These are phyloP conservation scores for Nycticryphes semicollaris DNA, from an alignment of 2,113 vertebrate species.

Conservation along the genomic window DNA sequence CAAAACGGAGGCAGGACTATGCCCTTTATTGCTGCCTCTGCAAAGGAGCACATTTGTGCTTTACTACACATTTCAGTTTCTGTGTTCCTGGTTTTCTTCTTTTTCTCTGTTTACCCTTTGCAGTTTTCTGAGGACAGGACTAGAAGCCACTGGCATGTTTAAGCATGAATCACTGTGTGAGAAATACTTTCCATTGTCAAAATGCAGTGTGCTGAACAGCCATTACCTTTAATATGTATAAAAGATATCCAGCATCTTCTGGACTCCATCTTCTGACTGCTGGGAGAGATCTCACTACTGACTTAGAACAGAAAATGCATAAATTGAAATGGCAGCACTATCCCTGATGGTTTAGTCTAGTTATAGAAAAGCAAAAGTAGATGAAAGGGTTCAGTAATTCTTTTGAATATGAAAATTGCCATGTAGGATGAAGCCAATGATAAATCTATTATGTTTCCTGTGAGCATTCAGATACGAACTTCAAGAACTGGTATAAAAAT, in stretches of 20 bases:
- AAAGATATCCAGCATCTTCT: background rate
- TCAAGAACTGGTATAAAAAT: background rate
- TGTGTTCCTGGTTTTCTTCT: background rate
- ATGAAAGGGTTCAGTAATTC: background rate
- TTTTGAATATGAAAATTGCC: background rate
- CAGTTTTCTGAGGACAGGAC: background rate
- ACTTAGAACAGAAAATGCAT: background rate
- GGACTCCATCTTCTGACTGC: background rate
- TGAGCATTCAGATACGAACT: background rate
- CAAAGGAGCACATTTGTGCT: background rate
- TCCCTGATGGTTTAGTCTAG: background rate
- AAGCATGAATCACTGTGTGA: background rate
- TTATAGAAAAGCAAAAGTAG: background rate
- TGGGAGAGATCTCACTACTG: background rate
- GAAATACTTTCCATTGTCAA: background rate
- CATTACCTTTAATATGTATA: background rate
- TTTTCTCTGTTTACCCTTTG: background rate
- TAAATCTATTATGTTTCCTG: background rate
- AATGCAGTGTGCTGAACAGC: background rate
- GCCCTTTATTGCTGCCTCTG: background rate
- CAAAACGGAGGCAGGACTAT: background rate
- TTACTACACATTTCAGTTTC: background rate
- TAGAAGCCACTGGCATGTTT: background rate
- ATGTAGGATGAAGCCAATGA: background rate
- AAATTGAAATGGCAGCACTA: background rate